phyloP scores from a whole-genome alignment of 2,888 invertebrate species.

The Hanleya hanleyi region DNA sequence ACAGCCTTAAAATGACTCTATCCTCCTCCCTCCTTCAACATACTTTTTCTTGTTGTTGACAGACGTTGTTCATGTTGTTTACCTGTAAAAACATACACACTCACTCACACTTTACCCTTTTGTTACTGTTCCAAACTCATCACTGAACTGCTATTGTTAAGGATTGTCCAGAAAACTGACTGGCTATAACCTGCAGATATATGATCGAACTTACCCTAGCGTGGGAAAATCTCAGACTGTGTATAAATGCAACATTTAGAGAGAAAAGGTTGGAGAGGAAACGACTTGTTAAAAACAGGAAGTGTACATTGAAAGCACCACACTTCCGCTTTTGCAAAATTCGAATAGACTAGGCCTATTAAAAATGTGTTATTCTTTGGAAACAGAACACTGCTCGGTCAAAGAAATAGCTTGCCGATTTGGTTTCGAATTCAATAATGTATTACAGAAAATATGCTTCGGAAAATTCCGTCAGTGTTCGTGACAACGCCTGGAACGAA shows the following conservation, averaged over 20 bases:
- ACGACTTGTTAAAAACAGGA: neutral
- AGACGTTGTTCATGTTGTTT: too few species aligned
- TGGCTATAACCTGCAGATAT: neutral
- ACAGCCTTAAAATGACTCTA: too few species aligned
- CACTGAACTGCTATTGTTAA: neutral
- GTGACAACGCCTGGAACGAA: constrained; percentile 36
- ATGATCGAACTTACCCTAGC: neutral
- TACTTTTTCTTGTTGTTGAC: too few species aligned
- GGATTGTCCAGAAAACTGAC: neutral
- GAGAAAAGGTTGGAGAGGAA: too few species aligned
- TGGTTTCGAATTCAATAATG: neutral
- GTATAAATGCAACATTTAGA: too few species aligned
- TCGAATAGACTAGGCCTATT: too few species aligned
- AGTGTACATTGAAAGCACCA: neutral
- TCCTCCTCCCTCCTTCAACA: too few species aligned
- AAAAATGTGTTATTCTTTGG: neutral
- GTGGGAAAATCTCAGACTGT: too few species aligned
- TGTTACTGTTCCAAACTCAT: too few species aligned
- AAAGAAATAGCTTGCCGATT: neutral
- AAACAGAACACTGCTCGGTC: neutral
- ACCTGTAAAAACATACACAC: too few species aligned
- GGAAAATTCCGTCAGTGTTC: constrained; percentile 16
- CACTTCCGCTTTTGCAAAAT: neutral
- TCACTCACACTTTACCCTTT: too few species aligned
- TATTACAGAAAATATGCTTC: constrained; percentile 7